Evolutionary conservation across 2,113 vertebrate species (phyloP).

Genomic region (Sinocyclocheilus maitianheensis): DNA sequence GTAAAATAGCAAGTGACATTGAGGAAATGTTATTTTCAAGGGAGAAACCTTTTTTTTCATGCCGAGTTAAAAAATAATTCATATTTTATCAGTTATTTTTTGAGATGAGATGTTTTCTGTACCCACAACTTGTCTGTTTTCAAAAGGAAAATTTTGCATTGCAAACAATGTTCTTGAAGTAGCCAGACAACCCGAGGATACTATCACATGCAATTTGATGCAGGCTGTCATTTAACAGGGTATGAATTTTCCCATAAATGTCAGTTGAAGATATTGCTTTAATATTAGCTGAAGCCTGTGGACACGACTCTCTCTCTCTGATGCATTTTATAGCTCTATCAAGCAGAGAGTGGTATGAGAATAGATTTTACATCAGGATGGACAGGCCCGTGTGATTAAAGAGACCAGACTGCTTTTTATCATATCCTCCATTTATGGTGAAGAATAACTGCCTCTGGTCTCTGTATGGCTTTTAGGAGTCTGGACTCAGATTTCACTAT

Average conservation of each 20-base stretch:
- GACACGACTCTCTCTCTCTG: background rate
- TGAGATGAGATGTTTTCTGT: background rate
- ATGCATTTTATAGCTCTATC: slow-evolving; percentile 39
- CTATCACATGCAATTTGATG: background rate
- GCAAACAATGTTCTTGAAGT: background rate
- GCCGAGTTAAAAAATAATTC: background rate
- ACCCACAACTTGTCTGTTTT: slow-evolving; percentile 4
- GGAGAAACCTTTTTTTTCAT: background rate
- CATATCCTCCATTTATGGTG: slow-evolving; percentile 21
- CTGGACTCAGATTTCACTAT: slow-evolving; percentile 95
- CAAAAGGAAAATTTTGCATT: background rate
- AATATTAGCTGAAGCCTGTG: slow-evolving; percentile 36
- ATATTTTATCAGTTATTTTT: background rate
- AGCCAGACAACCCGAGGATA: background rate
- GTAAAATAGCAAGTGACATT: background rate
- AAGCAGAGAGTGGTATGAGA: slow-evolving; percentile 27
- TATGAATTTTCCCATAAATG: slow-evolving; percentile 30
- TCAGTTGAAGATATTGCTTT: slow-evolving; percentile 20
- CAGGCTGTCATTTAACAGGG: slow-evolving; percentile 22
- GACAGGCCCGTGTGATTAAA: slow-evolving; percentile 23
- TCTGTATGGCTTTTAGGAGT: slow-evolving; percentile 80
- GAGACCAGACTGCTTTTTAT: background rate
- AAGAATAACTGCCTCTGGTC: slow-evolving; percentile 38
- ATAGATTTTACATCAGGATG: slow-evolving; percentile 19
- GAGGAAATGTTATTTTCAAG: background rate